These are phyloP conservation scores for Marasmarcha lunaedactyla DNA, from an alignment of 2,888 invertebrate species.

Conservation along the genomic window DNA sequence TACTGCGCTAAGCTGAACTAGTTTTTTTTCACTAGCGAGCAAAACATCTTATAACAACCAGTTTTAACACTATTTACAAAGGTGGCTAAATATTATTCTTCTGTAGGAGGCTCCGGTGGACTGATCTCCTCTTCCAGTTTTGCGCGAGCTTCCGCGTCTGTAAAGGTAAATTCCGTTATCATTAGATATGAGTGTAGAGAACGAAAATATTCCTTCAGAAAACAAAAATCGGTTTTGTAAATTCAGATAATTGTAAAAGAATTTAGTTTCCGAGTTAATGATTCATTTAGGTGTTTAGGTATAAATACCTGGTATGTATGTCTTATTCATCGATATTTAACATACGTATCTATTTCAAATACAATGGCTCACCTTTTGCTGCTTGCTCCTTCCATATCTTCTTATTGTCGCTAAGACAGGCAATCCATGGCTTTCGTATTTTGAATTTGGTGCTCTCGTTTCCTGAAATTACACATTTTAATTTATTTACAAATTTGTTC, in stretches of 20 bases:
- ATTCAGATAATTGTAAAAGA: too few relatives aligned
- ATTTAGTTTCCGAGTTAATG: too few relatives aligned
- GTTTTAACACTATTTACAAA: slow-evolving; percentile 62
- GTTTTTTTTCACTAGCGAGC: slow-evolving; percentile 47
- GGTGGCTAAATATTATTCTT: slow-evolving; percentile 68
- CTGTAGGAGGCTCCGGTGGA: slow-evolving; percentile 36
- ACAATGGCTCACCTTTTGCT: slow-evolving; percentile 81
- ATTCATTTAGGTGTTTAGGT: too few relatives aligned
- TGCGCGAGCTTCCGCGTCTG: slow-evolving; percentile 71
- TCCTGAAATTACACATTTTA: slow-evolving; percentile 35
- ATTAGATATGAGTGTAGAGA: not conserved
- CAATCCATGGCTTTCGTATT: slow-evolving; percentile 84
- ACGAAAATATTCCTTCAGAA: too few relatives aligned
- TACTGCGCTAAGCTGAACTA: too few relatives aligned
- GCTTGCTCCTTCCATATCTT: slow-evolving; percentile 87
- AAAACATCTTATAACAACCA: slow-evolving; percentile 53
- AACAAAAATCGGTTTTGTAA: too few relatives aligned
- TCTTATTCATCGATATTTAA: too few relatives aligned
- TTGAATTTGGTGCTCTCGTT: slow-evolving; percentile 63
- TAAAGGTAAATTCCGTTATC: slow-evolving; percentile 11
- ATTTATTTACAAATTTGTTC: not conserved
- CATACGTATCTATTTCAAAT: too few relatives aligned
- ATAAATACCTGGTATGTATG: too few relatives aligned
- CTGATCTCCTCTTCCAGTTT: slow-evolving; percentile 53
- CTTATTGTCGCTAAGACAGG: slow-evolving; percentile 83